Percentiles rank a stretch among this genome's conserved stretches.
Conservation (phyloP, 2,797 vertebrate genomes). For the Xiphorhynchus erythropygius region DNA sequence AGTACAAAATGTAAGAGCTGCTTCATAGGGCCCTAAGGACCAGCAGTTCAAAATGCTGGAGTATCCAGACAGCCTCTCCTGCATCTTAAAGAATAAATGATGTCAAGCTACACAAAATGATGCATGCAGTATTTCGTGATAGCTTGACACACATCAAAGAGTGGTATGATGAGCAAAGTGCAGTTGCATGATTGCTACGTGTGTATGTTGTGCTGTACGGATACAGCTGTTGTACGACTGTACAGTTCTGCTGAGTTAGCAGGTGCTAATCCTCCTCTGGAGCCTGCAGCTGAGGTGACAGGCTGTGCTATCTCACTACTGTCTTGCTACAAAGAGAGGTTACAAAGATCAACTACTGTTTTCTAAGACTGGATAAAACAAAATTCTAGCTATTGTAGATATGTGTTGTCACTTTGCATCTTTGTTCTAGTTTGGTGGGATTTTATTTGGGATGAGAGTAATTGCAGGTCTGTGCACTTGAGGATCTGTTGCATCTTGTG, state of each 20-base stretch:
- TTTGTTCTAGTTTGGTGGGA: neutral
- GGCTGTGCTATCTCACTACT: neutral
- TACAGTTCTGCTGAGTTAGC: neutral
- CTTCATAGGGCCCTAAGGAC: slow-evolving; percentile 55
- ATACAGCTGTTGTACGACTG: neutral
- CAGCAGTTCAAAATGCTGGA: slow-evolving; percentile 47
- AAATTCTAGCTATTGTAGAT: neutral
- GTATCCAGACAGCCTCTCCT: slow-evolving; percentile 14
- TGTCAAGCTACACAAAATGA: slow-evolving; percentile 25
- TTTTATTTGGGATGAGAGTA: neutral
- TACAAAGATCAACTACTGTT: neutral
- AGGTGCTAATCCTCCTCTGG: neutral
- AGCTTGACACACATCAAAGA: neutral
- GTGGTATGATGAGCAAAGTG: neutral
- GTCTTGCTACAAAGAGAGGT: neutral
- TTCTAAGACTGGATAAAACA: neutral
- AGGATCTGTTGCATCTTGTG: neutral
- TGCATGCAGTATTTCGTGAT: neutral
- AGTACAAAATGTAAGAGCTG: slow-evolving; percentile 49
- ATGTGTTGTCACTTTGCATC: neutral
- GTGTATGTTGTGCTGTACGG: neutral
- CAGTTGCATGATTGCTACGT: neutral
- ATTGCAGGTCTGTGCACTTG: neutral
- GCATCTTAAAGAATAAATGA: slow-evolving; percentile 40
- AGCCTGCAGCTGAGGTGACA: neutral